Conservation (phyloP, 2,888 invertebrate genomes). For the Alentia gelatinosa region DNA sequence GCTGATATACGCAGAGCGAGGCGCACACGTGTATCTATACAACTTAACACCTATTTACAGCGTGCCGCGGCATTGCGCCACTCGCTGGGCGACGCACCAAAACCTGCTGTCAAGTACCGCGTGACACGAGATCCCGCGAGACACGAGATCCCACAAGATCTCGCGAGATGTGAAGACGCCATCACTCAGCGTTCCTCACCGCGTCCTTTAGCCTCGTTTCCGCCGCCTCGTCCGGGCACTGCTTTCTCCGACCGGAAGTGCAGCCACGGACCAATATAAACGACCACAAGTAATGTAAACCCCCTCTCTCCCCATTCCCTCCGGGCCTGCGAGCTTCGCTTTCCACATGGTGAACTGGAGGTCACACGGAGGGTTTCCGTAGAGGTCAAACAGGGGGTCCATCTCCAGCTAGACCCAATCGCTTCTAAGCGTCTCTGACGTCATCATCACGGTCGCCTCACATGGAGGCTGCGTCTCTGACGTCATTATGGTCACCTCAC, state of each 20-base stretch:
- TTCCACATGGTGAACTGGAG: background rate
- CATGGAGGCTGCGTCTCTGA: background rate
- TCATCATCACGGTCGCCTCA: background rate
- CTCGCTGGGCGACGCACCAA: background rate
- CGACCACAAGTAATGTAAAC: constrained; percentile 17
- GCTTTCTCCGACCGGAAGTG: constrained; percentile 46
- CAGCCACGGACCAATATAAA: constrained; percentile 30
- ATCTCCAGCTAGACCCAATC: background rate
- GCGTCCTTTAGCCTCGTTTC: constrained; percentile 37
- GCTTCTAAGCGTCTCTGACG: background rate
- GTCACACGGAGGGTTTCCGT: background rate
- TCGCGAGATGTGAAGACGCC: background rate
- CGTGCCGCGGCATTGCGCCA: background rate
- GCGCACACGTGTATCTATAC: background rate
- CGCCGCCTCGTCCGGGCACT: constrained; percentile 21
- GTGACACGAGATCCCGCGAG: background rate
- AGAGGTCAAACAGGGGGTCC: constrained; percentile 19
- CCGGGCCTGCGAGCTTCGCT: background rate
- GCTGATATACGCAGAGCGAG: background rate
- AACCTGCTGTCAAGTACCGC: background rate
- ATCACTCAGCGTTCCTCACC: constrained; percentile 26
- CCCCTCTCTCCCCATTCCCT: background rate
- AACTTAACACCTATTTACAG: background rate
- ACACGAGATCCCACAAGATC: background rate
- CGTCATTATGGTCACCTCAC: constrained; percentile 20